A percentile compares a stretch with the other conserved stretches of the same genome.
Evolutionary conservation across 64 coral and sea anemone species (phyloP).

Genomic region (Stylophora pistillata): DNA sequence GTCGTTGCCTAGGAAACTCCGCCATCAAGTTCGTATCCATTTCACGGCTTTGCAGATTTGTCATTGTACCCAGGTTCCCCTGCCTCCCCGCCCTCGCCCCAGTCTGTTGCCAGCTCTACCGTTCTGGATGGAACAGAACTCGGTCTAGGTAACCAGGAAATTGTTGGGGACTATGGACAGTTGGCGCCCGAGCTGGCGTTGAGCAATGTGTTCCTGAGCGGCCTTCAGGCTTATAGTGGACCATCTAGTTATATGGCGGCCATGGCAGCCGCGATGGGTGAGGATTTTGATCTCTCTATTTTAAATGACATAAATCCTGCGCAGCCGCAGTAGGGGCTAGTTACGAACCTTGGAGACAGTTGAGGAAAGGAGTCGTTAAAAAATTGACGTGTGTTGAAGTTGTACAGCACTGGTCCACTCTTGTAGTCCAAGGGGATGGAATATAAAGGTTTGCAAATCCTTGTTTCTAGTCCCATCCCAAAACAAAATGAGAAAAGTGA

Average conservation of each 20-base stretch:
- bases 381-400: background rate
- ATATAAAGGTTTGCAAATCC: background rate
- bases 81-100: slow-evolving; percentile 32
- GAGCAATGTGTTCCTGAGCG: slow-evolving; percentile 35
- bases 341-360: slow-evolving; percentile 48
- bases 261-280: slow-evolving; percentile 37
- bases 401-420: background rate
- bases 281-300: slow-evolving; percentile 17
- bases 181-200: slow-evolving; percentile 24
- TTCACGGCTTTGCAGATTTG: slow-evolving; percentile 29
- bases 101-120: slow-evolving; percentile 27
- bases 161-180: slow-evolving; percentile 25
- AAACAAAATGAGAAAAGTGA: background rate
- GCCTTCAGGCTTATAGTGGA: slow-evolving; percentile 19
- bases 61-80: slow-evolving; percentile 36
- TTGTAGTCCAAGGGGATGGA: background rate
- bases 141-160: slow-evolving; percentile 42
- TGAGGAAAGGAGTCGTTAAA: background rate
- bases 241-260: slow-evolving; percentile 23
- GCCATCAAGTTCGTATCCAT: slow-evolving; percentile 39
- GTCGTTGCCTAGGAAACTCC: slow-evolving; percentile 47
- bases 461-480: background rate
- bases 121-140: slow-evolving; percentile 31
- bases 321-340: slow-evolving; percentile 45
- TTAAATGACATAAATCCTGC: slow-evolving; percentile 16